Percentiles rank a stretch among this genome's conserved stretches.
Evolutionary conservation across 2,888 invertebrate species (phyloP).

Genomic region (Tenthredo distinguenda): DNA sequence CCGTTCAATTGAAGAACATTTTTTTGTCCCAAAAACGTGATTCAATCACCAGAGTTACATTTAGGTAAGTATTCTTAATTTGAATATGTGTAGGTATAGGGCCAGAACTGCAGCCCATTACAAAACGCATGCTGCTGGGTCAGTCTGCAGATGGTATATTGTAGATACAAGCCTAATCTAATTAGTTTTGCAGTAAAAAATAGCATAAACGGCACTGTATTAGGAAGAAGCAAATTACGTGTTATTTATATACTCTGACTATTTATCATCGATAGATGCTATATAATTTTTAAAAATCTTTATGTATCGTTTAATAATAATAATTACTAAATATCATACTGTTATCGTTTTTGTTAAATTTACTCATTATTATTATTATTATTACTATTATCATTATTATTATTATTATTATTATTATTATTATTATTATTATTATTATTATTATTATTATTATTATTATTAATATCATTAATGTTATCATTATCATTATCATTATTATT

Average conservation of each 20-base stretch:
- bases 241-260: constrained; percentile 60
- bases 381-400: not conserved
- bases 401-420: not conserved
- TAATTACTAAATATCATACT: constrained; percentile 31
- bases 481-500: constrained; percentile 51
- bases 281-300: constrained; percentile 56
- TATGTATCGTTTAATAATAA: constrained; percentile 8
- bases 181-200: constrained; percentile 74
- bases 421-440: not conserved
- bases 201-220: constrained; percentile 77
- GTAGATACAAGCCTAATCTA: constrained; percentile 43
- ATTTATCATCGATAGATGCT: constrained; percentile 41
- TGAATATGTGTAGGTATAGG: not conserved
- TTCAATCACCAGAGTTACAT: not conserved
- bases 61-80: not conserved
- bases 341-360: not conserved
- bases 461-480: constrained; percentile 56
- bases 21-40: not conserved
- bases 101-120: not conserved
- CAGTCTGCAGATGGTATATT: not conserved
- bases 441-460: not conserved
- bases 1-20: too few species aligned
- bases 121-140: constrained; percentile 63
- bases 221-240: constrained; percentile 78
- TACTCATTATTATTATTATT: not conserved